Evolutionary conservation across 2,113 vertebrate genomes (phyloP).

Genomic region (Zosterops hypoxanthus): DNA sequence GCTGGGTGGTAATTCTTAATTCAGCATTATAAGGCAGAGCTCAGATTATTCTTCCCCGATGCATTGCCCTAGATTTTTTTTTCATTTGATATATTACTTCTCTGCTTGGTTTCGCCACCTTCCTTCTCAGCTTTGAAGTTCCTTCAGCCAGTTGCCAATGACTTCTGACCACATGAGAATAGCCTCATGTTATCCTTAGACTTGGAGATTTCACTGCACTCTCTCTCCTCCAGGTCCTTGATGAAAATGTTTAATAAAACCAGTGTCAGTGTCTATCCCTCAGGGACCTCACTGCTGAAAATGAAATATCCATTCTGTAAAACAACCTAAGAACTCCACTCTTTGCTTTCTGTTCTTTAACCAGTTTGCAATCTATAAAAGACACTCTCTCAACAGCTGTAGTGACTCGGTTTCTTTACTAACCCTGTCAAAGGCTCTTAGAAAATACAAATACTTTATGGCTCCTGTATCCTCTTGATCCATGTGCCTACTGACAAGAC

Average conservation of each 20-base stretch:
- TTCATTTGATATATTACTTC: background rate
- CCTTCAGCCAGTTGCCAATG: background rate
- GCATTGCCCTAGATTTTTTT: background rate
- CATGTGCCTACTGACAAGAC: background rate
- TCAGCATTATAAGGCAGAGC: accelerated
- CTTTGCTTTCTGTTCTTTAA: background rate
- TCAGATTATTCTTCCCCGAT: background rate
- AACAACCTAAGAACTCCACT: background rate
- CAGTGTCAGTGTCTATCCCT: background rate
- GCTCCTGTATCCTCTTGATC: background rate
- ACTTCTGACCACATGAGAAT: background rate
- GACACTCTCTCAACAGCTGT: background rate
- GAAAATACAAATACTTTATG: background rate
- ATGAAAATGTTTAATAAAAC: slow-evolving; percentile 15
- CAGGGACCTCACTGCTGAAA: background rate
- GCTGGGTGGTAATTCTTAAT: background rate
- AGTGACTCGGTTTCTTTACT: background rate
- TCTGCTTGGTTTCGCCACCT: background rate
- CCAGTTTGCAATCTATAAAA: background rate
- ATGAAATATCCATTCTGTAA: background rate
- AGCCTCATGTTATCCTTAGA: background rate
- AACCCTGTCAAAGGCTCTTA: background rate
- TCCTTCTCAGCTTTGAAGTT: background rate
- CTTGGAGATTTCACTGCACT: background rate
- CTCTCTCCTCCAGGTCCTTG: background rate